A percentile compares a stretch with the other conserved stretches of the same genome.
Conservation (phyloP, 2,797 vertebrate species). For the Phoebastria nigripes region DNA sequence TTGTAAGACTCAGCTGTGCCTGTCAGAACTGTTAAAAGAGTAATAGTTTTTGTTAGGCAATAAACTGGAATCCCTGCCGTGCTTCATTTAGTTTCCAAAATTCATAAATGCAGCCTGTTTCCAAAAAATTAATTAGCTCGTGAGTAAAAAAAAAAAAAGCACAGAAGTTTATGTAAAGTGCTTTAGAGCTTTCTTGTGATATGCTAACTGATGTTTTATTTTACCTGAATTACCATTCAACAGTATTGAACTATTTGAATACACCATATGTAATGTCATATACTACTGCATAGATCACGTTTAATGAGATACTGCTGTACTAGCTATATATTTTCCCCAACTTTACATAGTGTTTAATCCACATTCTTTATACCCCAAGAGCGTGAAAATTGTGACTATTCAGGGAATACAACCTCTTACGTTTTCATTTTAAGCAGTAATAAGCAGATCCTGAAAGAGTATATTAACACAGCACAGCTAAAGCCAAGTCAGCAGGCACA, state of each 20-base stretch:
- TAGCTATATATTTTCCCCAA: neutral
- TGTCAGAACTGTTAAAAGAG: constrained; percentile 61
- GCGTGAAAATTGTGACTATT: neutral
- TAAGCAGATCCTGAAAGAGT: neutral
- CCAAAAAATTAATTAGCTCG: constrained; percentile 18
- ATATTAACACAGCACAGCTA: neutral
- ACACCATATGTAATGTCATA: neutral
- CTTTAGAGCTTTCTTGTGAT: neutral
- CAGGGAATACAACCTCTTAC: neutral
- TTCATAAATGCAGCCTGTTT: neutral
- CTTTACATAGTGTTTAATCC: neutral
- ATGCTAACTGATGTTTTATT: neutral
- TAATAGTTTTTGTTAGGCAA: constrained; percentile 39
- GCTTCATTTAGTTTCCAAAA: constrained; percentile 40
- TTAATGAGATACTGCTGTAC: neutral
- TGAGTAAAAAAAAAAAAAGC: neutral
- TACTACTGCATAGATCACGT: neutral
- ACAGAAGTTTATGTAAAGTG: neutral
- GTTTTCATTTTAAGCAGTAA: neutral
- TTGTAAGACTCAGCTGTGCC: constrained; percentile 38
- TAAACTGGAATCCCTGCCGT: neutral
- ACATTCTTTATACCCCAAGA: neutral
- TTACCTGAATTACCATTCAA: neutral
- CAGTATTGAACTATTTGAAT: neutral
- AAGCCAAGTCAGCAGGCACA: neutral